A percentile compares a stretch with the other conserved stretches of the same genome.
phyloP scores from a whole-genome alignment of 1,140 invertebrate species.

The Diprion similis region DNA sequence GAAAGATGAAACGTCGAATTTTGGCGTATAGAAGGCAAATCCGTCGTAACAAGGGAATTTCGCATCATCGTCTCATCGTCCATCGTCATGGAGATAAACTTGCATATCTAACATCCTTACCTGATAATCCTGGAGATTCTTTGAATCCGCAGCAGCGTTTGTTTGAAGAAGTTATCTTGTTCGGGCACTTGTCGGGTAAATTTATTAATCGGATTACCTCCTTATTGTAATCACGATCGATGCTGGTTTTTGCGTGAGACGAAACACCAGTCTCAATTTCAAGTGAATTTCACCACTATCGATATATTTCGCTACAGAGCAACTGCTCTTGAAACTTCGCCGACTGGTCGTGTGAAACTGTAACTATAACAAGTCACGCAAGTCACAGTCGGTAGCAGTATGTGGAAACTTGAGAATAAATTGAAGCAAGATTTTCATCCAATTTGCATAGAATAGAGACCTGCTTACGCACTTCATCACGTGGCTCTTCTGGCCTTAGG shows the following conservation, averaged over 20 bases:
- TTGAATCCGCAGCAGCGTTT: neutral
- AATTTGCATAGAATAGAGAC: neutral
- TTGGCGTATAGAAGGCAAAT: too few species aligned
- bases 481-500: neutral
- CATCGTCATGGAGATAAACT: neutral
- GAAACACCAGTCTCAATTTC: too few species aligned
- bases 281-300: too few species aligned
- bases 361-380: neutral
- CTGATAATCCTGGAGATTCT: neutral
- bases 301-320: neutral
- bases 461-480: neutral
- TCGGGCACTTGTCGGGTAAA: too few species aligned
- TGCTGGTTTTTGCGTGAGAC: too few species aligned
- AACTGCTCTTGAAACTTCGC: neutral
- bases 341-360: neutral
- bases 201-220: too few species aligned
- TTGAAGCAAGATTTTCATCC: neutral
- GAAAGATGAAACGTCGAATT: too few species aligned
- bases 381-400: neutral
- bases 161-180: too few species aligned
- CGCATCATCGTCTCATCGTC: too few species aligned
- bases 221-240: too few species aligned
- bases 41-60: too few species aligned
- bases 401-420: neutral
- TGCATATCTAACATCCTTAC: neutral